Evolutionary conservation across 2,888 invertebrate genomes (phyloP), one percentile per base, ranked within the genome.

Genomic region (Cactoblastis cactorum): DNA sequence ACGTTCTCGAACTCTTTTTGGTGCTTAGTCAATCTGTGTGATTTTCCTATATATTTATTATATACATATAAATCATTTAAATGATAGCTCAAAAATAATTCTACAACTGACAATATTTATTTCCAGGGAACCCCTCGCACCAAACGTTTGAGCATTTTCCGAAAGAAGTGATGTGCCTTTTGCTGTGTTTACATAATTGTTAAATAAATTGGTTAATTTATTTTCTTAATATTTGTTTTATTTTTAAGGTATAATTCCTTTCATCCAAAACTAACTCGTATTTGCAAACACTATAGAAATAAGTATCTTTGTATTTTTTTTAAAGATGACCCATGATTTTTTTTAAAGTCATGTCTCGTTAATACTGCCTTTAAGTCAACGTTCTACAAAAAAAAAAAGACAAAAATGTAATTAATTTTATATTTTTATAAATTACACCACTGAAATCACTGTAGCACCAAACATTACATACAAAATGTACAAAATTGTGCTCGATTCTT

Each of bases 381-480:
- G 12, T 2, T 15, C 8, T 32, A 37, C 33, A 2, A 19, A 15
- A 48, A 55, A 53, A 34, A 39, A 55, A 50, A 53, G 48, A 18
- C 22, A 14, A 11, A n/a, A 19, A 43, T 49, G 19, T 37, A 52
- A 52, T 61, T 45, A 55, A 50, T 59, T 64, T 69, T 77, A 67
- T 79, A 74, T 77, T 79, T 28, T 28, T 9, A 74, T 76, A 74
- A 71, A 77, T 74, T 85, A 83, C 80, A 85, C 84, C 74, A 75
- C 71, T 66, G 77, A 77, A 79, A 81, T 78, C 78, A 79, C 78
- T 81, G 76, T 87, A 88, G 87, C 87, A 88, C 87, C 87, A 83
- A 83, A 84, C 76, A 84, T 86, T 85, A 86, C 80, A 80, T 85
- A 86, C 77, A 84, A 86, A 83, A 85, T 85, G 83, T 88, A 87